These are phyloP conservation scores for Onychomys torridus DNA, from an alignment of 2,797 vertebrate species.

Conservation along the genomic window DNA sequence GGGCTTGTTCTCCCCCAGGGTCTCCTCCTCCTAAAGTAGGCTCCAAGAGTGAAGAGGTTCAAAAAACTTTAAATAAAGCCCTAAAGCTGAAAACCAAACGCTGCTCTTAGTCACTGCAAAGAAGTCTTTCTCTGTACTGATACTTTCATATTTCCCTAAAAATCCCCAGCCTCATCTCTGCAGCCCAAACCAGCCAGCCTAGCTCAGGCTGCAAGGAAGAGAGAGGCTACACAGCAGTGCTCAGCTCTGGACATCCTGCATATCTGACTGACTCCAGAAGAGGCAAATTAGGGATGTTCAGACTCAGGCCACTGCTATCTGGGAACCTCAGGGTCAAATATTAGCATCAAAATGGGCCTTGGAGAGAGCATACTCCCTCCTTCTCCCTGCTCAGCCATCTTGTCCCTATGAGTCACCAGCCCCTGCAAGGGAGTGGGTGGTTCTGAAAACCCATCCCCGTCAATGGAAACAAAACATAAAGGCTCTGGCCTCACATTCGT, in stretches of 20 bases:
- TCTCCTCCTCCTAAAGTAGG: background rate
- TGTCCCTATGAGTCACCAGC: constrained; percentile 50
- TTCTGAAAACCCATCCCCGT: constrained; percentile 46
- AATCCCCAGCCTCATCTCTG: background rate
- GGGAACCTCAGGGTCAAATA: background rate
- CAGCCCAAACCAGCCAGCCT: background rate
- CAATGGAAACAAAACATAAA: constrained; percentile 63
- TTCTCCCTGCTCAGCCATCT: background rate
- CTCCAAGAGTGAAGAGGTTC: background rate
- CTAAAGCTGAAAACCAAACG: background rate
- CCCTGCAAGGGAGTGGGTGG: constrained; percentile 41
- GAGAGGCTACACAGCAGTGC: fast-evolving
- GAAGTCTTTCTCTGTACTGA: background rate
- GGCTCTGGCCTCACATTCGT: background rate
- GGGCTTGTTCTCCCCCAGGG: background rate
- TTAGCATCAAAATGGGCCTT: background rate
- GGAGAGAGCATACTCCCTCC: background rate
- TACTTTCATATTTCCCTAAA: background rate
- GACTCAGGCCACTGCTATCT: background rate
- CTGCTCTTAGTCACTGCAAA: background rate
- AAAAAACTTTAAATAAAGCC: background rate
- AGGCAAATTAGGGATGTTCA: background rate
- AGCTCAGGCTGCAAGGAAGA: background rate
- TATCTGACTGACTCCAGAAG: background rate
- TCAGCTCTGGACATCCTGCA: too few relatives aligned